Evolutionary conservation across 2,888 invertebrate species (phyloP).

Genomic region (Boloria selene): DNA sequence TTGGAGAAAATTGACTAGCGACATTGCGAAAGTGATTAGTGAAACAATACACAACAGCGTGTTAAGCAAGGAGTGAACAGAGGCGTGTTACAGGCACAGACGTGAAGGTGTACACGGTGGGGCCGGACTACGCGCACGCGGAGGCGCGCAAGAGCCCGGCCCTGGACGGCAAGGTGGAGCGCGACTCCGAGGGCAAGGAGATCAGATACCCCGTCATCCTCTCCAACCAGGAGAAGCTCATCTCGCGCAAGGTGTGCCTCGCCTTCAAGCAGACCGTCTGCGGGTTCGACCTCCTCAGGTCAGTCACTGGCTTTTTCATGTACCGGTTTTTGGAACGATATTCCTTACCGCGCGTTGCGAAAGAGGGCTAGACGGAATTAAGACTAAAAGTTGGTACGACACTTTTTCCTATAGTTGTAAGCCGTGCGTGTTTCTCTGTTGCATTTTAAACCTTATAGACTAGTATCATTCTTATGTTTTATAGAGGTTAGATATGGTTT

Average conservation of each 20-base stretch:
- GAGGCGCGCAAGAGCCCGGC: constrained; percentile 99
- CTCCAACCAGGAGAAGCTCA: constrained; percentile 97
- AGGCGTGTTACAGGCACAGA: constrained; percentile 81
- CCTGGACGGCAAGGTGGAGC: constrained; percentile 98
- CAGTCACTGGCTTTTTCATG: constrained; percentile 35
- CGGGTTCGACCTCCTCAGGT: constrained; percentile 97
- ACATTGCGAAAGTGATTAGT: too few species aligned
- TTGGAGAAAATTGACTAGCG: too few species aligned
- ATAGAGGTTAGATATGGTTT: too few species aligned
- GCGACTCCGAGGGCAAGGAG: constrained; percentile 99
- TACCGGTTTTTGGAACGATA: neutral
- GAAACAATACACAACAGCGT: too few species aligned
- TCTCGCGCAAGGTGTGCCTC: constrained; percentile 97
- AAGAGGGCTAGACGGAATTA: too few species aligned
- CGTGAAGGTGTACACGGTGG: constrained; percentile 97
- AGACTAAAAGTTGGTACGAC: too few species aligned
- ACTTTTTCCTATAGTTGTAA: too few species aligned
- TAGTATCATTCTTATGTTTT: too few species aligned
- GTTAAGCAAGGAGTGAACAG: too few species aligned
- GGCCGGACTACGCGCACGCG: constrained; percentile 99
- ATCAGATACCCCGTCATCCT: constrained; percentile 99
- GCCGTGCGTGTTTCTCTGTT: too few species aligned
- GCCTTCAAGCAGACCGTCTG: constrained; percentile 99
- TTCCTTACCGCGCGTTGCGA: too few species aligned
- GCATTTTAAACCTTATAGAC: too few species aligned